Base-by-base conservation (phyloP, 2,888 invertebrate species). In the Trichogramma evanescens region DNA sequence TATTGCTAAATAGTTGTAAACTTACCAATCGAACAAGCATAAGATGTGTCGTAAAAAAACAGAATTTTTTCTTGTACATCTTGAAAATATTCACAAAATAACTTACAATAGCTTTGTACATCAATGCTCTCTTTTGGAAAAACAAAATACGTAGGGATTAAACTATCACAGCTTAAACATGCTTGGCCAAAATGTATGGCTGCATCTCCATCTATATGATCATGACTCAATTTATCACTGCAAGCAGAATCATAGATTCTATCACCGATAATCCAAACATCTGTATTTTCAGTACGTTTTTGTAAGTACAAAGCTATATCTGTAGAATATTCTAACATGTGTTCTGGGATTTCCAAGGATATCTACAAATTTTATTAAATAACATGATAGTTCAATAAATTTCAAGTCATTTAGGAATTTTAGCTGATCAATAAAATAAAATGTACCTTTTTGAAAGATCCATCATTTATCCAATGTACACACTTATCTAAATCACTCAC, bases 211-310 rank as follows among this genome's bases (percentile, higher is more conserved):
- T 85, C 82, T 5, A 93, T 86, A 77, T 97, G 97, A 75, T 90
- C 87, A 0, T 95, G 93, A 2, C 95, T 90, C 43, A 95, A 86
- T 70, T 90, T 89, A 77, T 95, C 94, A 3, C 93, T 86, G 75
- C 95, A 95, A 77, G 94, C 95, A 76, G 93, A 94, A 67, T 93
- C 94, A 78, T 93, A 95, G 0, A 93, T 89, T 6, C 94, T 94
- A 72, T 96, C 95, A 3, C 91, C 95, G 58, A 96, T 80, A 69
- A 95, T 87, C 70, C 88, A 95, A 2, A 91, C 79, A 70, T 86
- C 84, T 70, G 83, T 82, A 45, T 82, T 81, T 26, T 26, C 26
- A 42, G 82, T 71, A n/a, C 69, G 66, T 46, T 74, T 68, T 69
- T 83, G 80, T 46, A 89, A 74, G 61, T 72, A 70, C 7, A 80